Evolutionary conservation across 2,797 vertebrate species (phyloP).

Genomic region (Spheniscus humboldti): DNA sequence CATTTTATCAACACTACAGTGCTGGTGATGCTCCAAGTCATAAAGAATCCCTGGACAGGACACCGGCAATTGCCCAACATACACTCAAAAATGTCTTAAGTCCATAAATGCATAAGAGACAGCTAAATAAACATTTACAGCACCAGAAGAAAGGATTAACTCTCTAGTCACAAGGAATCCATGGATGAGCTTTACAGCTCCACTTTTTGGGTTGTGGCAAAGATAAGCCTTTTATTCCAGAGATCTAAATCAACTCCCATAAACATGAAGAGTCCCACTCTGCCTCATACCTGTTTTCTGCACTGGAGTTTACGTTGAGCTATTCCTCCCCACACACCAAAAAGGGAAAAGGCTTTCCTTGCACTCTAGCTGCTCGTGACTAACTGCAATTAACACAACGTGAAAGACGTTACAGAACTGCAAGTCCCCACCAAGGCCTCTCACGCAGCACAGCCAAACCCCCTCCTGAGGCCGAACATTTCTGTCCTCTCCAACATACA

Average conservation of each 20-base stretch:
- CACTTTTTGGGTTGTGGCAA: background rate
- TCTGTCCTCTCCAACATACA: background rate
- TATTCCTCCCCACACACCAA: fast-evolving
- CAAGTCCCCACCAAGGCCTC: background rate
- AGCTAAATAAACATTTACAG: background rate
- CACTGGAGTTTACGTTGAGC: background rate
- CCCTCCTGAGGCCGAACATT: too few species aligned
- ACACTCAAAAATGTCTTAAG: background rate
- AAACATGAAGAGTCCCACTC: background rate
- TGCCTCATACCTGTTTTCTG: background rate
- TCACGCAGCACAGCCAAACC: fast-evolving
- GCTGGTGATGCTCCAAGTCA: constrained; percentile 19
- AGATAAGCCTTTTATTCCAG: background rate
- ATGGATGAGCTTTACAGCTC: background rate
- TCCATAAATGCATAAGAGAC: background rate
- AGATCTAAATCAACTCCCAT: background rate
- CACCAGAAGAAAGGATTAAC: background rate
- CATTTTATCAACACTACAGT: background rate
- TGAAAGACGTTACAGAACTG: fast-evolving
- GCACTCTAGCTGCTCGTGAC: background rate
- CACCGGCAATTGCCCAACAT: background rate
- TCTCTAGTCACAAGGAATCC: background rate
- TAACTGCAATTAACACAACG: background rate
- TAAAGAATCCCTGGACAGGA: background rate
- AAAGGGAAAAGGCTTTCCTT: background rate